Conservation (phyloP, 2,888 invertebrate genomes). For the Drosophila seclusa region DNA sequence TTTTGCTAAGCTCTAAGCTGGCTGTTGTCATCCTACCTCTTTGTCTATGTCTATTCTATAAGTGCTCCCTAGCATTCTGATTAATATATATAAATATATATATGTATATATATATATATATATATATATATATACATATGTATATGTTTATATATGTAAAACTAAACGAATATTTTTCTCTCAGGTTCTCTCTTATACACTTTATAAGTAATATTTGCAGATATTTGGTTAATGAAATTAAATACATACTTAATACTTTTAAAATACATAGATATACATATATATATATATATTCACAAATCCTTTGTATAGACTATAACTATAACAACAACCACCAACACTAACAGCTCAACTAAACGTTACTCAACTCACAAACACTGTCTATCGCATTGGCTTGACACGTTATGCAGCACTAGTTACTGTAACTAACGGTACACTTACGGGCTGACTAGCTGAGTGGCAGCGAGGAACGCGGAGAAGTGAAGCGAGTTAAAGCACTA, state of each 20-base stretch:
- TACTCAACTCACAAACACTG: conserved; percentile 4
- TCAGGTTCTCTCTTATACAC: conserved; percentile 44
- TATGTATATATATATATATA: conserved; percentile 34
- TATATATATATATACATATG: neutral
- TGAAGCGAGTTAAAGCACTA: neutral
- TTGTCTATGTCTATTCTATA: conserved; percentile 14
- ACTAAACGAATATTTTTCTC: conserved; percentile 28
- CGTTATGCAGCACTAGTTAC: conserved; percentile 42
- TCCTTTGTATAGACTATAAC: conserved; percentile 42
- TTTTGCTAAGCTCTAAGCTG: conserved; percentile 7
- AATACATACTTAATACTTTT: conserved; percentile 53
- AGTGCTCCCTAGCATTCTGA: conserved; percentile 13
- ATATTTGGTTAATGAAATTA: conserved; percentile 49
- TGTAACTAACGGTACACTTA: conserved; percentile 12
- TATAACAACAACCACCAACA: conserved; percentile 29
- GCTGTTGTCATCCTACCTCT: conserved; percentile 8
- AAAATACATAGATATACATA: conserved; percentile 26
- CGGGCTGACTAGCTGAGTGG: neutral
- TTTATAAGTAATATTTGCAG: conserved; percentile 53
- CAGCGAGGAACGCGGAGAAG: conserved; percentile 3
- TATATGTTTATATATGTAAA: conserved; percentile 14
- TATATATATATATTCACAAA: conserved; percentile 10
- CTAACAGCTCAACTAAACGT: conserved; percentile 15
- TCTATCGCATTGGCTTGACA: conserved; percentile 13
- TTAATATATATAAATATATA: conserved; percentile 33